Conservation (phyloP, 2,113 vertebrate species). For the Spea multiplicata region DNA sequence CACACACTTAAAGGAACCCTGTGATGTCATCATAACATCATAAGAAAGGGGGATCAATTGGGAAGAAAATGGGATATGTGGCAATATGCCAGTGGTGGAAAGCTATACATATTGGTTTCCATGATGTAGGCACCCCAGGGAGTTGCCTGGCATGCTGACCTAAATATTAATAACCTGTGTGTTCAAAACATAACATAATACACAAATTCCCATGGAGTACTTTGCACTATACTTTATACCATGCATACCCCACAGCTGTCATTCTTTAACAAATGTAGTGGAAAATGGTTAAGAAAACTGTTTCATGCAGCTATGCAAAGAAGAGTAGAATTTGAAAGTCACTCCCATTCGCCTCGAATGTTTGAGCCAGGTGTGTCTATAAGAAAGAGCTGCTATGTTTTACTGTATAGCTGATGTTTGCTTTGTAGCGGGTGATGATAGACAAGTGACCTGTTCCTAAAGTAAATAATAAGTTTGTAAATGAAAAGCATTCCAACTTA, state of each 20-base stretch:
- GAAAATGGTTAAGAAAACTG: conserved; percentile 43
- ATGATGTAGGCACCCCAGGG: too few species aligned
- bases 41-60: too few species aligned
- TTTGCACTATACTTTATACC: conserved; percentile 53
- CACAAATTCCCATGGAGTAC: conserved; percentile 16
- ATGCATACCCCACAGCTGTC: conserved; percentile 50
- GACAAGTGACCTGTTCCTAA: conserved; percentile 65
- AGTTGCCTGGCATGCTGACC: too few species aligned
- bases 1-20: too few species aligned
- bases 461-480: conserved; percentile 62
- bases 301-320: conserved; percentile 62
- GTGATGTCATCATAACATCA: too few species aligned
- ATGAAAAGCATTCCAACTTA: conserved; percentile 64
- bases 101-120: too few species aligned
- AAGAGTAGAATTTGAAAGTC: conserved; percentile 57
- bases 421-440: conserved; percentile 60
- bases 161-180: neutral
- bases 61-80: too few species aligned
- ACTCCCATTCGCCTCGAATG: conserved; percentile 66
- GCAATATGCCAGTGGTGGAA: too few species aligned
- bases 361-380: conserved; percentile 73
- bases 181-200: neutral
- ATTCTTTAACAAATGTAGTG: conserved; percentile 30
- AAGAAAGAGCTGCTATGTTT: conserved; percentile 60
- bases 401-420: conserved; percentile 65